Percentiles rank a stretch among this genome's conserved stretches.
These are phyloP conservation scores for Noctua comes DNA, from an alignment of 2,888 invertebrate species.

Conservation along the genomic window DNA sequence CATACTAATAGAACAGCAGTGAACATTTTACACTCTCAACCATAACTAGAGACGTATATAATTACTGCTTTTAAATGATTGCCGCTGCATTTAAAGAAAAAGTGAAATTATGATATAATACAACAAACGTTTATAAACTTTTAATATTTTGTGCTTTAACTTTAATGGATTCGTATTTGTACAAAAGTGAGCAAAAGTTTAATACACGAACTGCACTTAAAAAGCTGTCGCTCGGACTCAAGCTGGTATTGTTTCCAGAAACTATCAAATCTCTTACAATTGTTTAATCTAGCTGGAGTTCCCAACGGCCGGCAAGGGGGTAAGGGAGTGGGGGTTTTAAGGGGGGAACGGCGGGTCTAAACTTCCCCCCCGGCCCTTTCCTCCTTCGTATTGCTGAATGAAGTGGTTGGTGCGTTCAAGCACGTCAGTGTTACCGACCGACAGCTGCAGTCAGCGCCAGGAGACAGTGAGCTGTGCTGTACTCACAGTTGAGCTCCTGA, in stretches of 20 bases:
- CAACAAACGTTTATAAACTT: neutral
- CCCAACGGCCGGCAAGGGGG: too few relatives aligned
- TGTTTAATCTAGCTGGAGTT: constrained; percentile 14
- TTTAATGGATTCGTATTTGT: constrained; percentile 2
- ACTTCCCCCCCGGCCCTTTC: neutral
- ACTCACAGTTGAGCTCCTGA: too few relatives aligned
- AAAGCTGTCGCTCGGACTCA: constrained; percentile 6
- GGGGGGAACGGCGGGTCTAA: too few relatives aligned
- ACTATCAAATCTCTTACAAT: constrained; percentile 26
- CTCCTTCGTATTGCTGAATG: neutral
- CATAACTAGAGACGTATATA: too few relatives aligned
- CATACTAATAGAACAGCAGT: neutral
- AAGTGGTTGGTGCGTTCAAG: neutral
- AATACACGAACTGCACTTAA: constrained; percentile 8
- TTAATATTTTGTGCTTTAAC: neutral
- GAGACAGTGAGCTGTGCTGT: neutral
- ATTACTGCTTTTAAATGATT: too few relatives aligned
- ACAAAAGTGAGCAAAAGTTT: constrained; percentile 2
- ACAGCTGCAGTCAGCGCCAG: neutral
- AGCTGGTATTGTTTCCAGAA: constrained; percentile 16
- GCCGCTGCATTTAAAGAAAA: too few relatives aligned
- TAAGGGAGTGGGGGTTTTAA: neutral
- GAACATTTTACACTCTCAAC: neutral
- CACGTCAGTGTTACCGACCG: too few relatives aligned
- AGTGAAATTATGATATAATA: too few relatives aligned